Evolutionary conservation across 2,888 invertebrate species (phyloP), one percentile per base, ranked within the genome.

Genomic region (Diarsia dahlii): DNA sequence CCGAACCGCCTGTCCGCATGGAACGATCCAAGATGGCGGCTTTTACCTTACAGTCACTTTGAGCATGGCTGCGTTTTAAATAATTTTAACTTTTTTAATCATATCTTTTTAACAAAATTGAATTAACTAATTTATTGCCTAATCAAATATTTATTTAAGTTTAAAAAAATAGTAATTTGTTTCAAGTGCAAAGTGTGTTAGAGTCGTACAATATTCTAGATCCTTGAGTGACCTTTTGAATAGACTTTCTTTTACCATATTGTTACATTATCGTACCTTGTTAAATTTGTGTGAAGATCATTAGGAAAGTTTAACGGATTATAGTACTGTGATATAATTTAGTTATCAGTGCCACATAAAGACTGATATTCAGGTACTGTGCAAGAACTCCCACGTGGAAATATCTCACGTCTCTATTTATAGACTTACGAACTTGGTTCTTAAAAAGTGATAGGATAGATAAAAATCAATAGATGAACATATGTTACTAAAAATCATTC

Each of bases 351-450:
- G 94, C 94, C 92, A 93, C 93, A 92, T 91, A 90, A 91, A 94
- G 91, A 92, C 91, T 90, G 92, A 91, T 93, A 91, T 90, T 93
- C 94, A 95, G 95, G 95, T 96, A 95, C 91, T 88, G 92, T 93
- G 91, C 91, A 91, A 95, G 91, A 95, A 95, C 95, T 95, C 96
- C 96, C 96, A 96, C 96, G 96, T 96, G 96, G 95, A 95, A 95
- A 95, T 96, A 95, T 93, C 95, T 95, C 95, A 93, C 94, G 93
- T 91, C 94, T 94, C 96, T 96, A 96, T 95, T 95, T 94, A 93
- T 96, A 96, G 96, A 95, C 89, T 89, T 89, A 90, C 93, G 94
- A 94, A 95, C 94, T 94, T 94, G 94, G 93, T 95, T 93, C 94
- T 88, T 91, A 90, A 93, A 93, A 94, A 92, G 89, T 92, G 89